Evolutionary conservation across 2,797 vertebrate species (phyloP).

Genomic region (Danio choprae): DNA sequence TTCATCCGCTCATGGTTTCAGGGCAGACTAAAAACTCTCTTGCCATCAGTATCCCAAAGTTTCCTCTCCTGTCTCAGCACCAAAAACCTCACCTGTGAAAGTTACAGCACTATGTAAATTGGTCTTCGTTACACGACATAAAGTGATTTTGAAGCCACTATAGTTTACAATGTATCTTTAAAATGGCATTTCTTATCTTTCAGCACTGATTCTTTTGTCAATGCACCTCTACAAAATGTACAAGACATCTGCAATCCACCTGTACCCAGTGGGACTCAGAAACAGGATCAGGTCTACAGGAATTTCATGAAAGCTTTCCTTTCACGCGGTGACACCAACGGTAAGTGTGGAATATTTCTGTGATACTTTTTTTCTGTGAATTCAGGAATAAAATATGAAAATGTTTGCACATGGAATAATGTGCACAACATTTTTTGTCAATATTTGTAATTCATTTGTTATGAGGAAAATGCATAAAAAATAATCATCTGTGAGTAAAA

Average conservation of each 20-base stretch:
- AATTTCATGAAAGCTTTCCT: slow-evolving; percentile 44
- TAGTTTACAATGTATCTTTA: background rate
- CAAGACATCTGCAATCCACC: slow-evolving; percentile 8
- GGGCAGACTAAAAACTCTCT: background rate
- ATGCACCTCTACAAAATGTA: background rate
- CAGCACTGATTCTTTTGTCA: background rate
- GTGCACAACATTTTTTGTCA: background rate
- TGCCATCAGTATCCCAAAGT: slow-evolving; percentile 24
- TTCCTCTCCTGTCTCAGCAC: slow-evolving; percentile 45
- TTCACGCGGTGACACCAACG: slow-evolving; percentile 39
- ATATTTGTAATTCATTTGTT: too few species aligned
- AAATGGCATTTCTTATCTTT: background rate
- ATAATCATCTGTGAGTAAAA: too few species aligned
- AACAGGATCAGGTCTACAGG: slow-evolving; percentile 14
- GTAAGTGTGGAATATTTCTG: slow-evolving; percentile 4
- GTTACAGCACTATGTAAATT: slow-evolving; percentile 1
- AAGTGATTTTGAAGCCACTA: background rate
- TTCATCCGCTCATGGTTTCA: slow-evolving; percentile 33
- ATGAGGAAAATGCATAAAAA: background rate
- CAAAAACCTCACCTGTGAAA: slow-evolving; percentile 29
- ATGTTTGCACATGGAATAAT: background rate
- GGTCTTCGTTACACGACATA: background rate
- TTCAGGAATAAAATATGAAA: background rate
- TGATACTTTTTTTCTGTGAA: too few species aligned
- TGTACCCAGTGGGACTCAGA: background rate